Evolutionary conservation across 2,797 vertebrate genomes (phyloP).

Genomic region (Neosalanx taihuensis): DNA sequence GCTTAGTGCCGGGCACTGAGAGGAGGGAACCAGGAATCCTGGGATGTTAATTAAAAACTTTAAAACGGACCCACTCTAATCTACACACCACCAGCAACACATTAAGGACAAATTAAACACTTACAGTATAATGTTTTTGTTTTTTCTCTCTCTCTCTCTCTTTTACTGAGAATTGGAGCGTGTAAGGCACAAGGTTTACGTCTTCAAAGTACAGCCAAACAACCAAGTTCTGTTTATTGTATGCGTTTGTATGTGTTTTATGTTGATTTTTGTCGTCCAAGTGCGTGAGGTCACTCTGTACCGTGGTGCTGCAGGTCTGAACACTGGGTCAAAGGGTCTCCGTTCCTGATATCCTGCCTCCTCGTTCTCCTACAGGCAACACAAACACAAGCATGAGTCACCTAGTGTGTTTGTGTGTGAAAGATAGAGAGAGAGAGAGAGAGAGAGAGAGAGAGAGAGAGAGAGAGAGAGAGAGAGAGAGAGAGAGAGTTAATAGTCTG

Average conservation of each 20-base stretch:
- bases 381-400: conserved; percentile 45
- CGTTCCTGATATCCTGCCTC: conserved; percentile 95
- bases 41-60: conserved; percentile 62
- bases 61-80: conserved; percentile 41
- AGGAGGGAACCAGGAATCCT: conserved; percentile 50
- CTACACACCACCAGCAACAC: conserved; percentile 56
- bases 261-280: background rate
- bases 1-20: conserved; percentile 28
- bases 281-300: conserved; percentile 55
- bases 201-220: conserved; percentile 22
- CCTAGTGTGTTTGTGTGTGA: conserved; percentile 4
- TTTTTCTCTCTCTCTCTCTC: no score
- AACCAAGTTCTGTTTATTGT: background rate
- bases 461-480: conserved; percentile 22
- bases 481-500: conserved; percentile 8
- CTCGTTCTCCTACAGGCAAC: conserved; percentile 85
- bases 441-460: conserved; percentile 1
- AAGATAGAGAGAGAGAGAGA: conserved; percentile 24
- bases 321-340: conserved; percentile 95
- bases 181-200: conserved; percentile 1
- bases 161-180: conserved; percentile 17
- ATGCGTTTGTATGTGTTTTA: background rate
- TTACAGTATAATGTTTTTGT: conserved; percentile 13
- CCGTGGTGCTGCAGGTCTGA: conserved; percentile 93
- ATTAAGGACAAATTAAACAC: conserved; percentile 40